Evolutionary conservation across 2,113 vertebrate species (phyloP), one percentile per base, ranked within the genome.

Genomic region (Callaeas wilsoni): DNA sequence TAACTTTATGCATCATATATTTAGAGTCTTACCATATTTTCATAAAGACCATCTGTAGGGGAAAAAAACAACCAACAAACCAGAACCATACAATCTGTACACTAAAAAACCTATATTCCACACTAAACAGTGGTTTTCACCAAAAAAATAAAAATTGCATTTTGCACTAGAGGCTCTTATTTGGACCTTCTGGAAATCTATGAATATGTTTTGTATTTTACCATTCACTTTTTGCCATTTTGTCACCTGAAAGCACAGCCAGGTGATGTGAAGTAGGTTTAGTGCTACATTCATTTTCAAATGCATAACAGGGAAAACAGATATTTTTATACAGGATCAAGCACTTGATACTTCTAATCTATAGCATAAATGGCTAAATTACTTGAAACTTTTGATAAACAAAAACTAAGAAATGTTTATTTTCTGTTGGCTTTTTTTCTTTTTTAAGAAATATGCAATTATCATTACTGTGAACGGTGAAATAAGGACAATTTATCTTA

Each of bases 1-100:
- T 95, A 94, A 81, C 71, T 94, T 96, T 64, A 73, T 85, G 26
- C 49, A 49, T 65, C 9, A 2, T 88, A 46, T 76, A 95, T 70
- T 93, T 94, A 92, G 32, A 4, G 35, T 19, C 70, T 94, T 90
- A 60, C 44, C 65, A 53, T 60, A 75, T 55, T 59, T 81, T 16
- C 80, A 87, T 90, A 85, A 90, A 83, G n/a, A 86, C 82, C 90
- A 70, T 12, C 30, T 90, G 90, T 27, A 62, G 26, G 9, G 16
- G 2, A 10, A 84, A 78, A 89, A 63, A 76, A 1, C 15, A 42
- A 1, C 26, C 44, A 75, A 70, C 42, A 91, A 91, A 92, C 16
- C 16, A 59, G 91, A 93, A 91, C 52, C 84, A 82, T 82, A 76
- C 32, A 89, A 22, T 32, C 57, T 91, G 18, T 37, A 74, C 14